Conservation (phyloP, 2,797 vertebrate species). For the Mus minutoides region DNA sequence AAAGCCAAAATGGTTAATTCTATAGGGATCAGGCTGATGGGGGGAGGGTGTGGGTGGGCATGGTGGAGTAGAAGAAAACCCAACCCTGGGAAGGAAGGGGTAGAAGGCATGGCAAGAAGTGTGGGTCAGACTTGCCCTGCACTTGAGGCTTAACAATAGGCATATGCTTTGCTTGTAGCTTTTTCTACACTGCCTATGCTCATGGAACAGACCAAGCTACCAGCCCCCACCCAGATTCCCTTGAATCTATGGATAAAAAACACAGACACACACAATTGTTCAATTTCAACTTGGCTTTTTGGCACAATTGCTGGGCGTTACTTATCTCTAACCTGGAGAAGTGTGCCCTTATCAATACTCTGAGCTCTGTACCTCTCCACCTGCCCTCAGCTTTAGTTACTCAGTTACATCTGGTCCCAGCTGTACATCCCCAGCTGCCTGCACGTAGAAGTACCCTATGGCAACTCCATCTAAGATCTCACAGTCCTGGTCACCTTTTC, state of each 20-base stretch:
- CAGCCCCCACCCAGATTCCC: background rate
- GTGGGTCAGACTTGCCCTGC: background rate
- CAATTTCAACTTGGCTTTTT: background rate
- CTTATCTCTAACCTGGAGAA: background rate
- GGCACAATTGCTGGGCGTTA: background rate
- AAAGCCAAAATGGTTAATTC: background rate
- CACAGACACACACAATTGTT: background rate
- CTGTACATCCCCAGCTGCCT: background rate
- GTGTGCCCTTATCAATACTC: background rate
- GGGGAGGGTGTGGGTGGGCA: rapidly evolving
- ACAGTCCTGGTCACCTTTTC: background rate
- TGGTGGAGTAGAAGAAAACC: background rate
- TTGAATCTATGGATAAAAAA: background rate
- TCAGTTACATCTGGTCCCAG: background rate
- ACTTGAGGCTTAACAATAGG: background rate
- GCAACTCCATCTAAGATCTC: background rate
- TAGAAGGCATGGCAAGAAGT: background rate
- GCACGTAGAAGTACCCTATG: background rate
- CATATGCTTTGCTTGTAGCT: background rate
- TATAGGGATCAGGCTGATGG: background rate
- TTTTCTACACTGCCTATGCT: background rate
- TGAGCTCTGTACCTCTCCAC: background rate
- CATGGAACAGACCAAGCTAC: background rate
- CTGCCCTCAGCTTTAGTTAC: background rate
- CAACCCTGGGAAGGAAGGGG: background rate